phyloP scores from a whole-genome alignment of 2,888 invertebrate genomes.

The Odontomyia ornata region DNA sequence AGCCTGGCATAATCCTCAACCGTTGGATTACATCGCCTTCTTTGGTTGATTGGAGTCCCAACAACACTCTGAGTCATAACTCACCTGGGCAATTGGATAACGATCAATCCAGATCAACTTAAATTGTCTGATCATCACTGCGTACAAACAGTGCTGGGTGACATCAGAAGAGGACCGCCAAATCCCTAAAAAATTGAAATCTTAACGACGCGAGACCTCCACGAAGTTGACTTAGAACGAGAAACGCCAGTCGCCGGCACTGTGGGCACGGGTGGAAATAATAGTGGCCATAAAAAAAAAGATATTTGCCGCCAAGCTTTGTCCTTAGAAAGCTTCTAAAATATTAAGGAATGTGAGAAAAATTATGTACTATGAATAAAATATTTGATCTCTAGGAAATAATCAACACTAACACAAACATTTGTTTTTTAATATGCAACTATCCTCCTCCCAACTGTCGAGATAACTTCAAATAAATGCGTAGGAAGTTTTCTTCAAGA shows the following conservation, averaged over 20 bases:
- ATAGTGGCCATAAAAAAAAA: too few species aligned
- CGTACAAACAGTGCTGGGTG: not conserved
- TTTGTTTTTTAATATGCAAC: not conserved
- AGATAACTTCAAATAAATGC: not conserved
- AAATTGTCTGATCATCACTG: slow-evolving; percentile 23
- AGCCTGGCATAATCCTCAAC: not conserved
- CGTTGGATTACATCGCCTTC: not conserved
- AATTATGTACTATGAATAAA: too few species aligned
- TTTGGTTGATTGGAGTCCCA: not conserved
- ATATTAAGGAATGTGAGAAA: too few species aligned
- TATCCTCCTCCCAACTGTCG: not conserved
- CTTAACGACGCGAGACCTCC: not conserved
- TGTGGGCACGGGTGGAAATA: too few species aligned
- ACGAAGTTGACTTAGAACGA: not conserved
- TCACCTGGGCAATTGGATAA: slow-evolving; percentile 38
- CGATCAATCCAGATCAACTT: slow-evolving; percentile 32
- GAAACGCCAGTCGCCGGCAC: not conserved
- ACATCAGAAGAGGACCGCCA: slow-evolving; percentile 25
- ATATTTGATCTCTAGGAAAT: too few species aligned
- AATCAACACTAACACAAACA: too few species aligned
- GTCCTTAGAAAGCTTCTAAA: too few species aligned
- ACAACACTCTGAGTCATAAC: slow-evolving; percentile 6
- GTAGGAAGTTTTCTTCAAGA: too few species aligned
- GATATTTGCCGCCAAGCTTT: too few species aligned
- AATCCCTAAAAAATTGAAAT: slow-evolving; percentile 1